Evolutionary conservation across 2,113 vertebrate species (phyloP).

Genomic region (Epinephelus fuscoguttatus): DNA sequence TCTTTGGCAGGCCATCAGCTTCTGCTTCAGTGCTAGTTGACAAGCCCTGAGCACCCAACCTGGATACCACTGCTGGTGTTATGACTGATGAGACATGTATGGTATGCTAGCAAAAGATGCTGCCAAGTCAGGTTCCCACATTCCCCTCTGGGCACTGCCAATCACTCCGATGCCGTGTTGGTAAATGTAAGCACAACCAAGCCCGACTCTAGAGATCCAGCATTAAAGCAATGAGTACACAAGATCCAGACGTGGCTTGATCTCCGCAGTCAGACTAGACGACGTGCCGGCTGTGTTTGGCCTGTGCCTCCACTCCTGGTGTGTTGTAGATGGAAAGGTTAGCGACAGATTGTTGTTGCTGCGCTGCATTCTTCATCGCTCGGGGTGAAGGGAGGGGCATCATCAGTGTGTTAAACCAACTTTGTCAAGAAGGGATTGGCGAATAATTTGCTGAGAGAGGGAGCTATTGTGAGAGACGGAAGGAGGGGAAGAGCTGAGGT

Average conservation of each 20-base stretch:
- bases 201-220: constrained; percentile 13
- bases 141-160: constrained; percentile 29
- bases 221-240: constrained; percentile 24
- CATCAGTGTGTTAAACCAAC: constrained; percentile 24
- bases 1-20: constrained; percentile 27
- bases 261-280: background rate
- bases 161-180: constrained; percentile 33
- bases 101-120: constrained; percentile 31
- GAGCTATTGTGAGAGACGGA: constrained; percentile 41
- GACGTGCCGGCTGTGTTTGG: background rate
- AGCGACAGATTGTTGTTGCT: constrained; percentile 7
- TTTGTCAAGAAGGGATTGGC: constrained; percentile 46
- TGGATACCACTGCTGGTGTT: constrained; percentile 23
- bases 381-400: background rate
- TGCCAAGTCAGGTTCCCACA: constrained; percentile 39
- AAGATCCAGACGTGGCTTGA: constrained; percentile 1
- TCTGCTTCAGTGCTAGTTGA: constrained; percentile 22
- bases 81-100: constrained; percentile 42
- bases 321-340: constrained; percentile 14
- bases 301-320: constrained; percentile 6
- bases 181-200: constrained; percentile 26
- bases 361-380: background rate
- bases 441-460: constrained; percentile 47
- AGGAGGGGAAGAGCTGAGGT: constrained; percentile 48
- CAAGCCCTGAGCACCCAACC: constrained; percentile 29